These are phyloP conservation scores for Psittacula cyanocephala DNA, from an alignment of 2,113 vertebrate species.

Conservation along the genomic window DNA sequence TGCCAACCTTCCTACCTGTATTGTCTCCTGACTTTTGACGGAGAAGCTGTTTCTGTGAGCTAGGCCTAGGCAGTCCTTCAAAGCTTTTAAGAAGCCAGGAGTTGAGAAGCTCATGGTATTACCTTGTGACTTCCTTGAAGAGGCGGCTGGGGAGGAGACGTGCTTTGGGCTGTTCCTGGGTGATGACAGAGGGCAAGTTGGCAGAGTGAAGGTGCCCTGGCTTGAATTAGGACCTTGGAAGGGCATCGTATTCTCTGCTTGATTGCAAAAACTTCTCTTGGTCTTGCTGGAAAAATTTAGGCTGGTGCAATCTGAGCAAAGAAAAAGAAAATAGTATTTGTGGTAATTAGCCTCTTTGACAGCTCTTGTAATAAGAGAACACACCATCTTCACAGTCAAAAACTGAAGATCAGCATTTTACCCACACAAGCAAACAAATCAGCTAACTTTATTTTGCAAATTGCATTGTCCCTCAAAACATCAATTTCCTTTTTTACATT, in stretches of 20 bases:
- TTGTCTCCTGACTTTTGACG: conserved; percentile 50
- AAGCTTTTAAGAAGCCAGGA: conserved; percentile 89
- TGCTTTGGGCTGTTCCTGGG: conserved; percentile 77
- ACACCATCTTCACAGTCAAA: neutral
- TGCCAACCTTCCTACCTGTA: conserved; percentile 39
- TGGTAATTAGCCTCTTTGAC: neutral
- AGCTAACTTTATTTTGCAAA: neutral
- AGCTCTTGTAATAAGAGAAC: neutral
- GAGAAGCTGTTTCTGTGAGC: conserved; percentile 68
- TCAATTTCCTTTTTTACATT: neutral
- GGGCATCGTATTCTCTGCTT: conserved; percentile 73
- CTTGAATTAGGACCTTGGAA: conserved; percentile 34
- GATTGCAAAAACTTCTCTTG: conserved; percentile 70
- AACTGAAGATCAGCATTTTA: neutral
- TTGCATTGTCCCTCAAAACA: neutral
- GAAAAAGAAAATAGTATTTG: neutral
- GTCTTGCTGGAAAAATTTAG: conserved; percentile 70
- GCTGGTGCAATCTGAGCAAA: conserved; percentile 59
- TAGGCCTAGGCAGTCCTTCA: conserved; percentile 65
- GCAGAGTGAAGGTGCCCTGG: conserved; percentile 81
- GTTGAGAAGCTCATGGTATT: conserved; percentile 78
- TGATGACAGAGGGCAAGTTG: conserved; percentile 82
- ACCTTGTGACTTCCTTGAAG: conserved; percentile 72
- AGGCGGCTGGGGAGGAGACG: conserved; percentile 40
- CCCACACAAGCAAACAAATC: neutral